These are phyloP conservation scores for Chamaetylas fuelleborni DNA, from an alignment of 2,113 vertebrate genomes.

Conservation along the genomic window DNA sequence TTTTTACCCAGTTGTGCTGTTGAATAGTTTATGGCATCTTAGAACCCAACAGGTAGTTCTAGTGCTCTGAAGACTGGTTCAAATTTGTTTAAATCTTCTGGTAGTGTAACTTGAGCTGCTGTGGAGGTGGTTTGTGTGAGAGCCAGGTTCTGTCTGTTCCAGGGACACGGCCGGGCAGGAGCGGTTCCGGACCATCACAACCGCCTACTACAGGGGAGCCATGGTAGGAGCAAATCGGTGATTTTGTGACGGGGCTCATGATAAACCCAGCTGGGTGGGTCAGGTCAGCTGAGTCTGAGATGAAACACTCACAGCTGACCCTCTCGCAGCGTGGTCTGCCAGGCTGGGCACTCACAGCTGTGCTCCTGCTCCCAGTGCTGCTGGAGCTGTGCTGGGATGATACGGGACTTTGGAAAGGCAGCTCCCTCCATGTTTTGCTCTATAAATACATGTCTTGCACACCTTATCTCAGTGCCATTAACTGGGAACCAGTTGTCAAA, in stretches of 20 bases:
- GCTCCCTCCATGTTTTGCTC: rapidly evolving
- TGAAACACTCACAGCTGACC: rapidly evolving
- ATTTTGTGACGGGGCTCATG: rapidly evolving
- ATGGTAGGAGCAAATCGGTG: slow-evolving; percentile 75
- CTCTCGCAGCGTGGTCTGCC: no score
- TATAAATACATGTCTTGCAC: rapidly evolving
- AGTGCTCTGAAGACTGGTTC: rapidly evolving
- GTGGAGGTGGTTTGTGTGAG: rapidly evolving
- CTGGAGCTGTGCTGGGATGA: background rate
- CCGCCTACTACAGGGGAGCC: slow-evolving; percentile 93
- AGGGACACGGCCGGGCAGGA: slow-evolving; percentile 98
- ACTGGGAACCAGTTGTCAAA: background rate
- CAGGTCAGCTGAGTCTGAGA: rapidly evolving
- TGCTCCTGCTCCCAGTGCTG: rapidly evolving
- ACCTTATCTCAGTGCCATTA: background rate
- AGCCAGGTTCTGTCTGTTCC: background rate
- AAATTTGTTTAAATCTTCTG: rapidly evolving
- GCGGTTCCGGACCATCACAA: slow-evolving; percentile 94
- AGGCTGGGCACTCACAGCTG: rapidly evolving
- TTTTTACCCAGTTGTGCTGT: rapidly evolving
- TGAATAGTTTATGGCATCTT: rapidly evolving
- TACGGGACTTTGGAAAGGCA: rapidly evolving
- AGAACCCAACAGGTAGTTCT: rapidly evolving
- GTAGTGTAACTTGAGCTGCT: rapidly evolving
- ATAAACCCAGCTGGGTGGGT: rapidly evolving